Percentiles rank a stretch among this genome's conserved stretches.
These are phyloP conservation scores for Ploceus nigricollis DNA, from an alignment of 2,113 vertebrate genomes.

Conservation along the genomic window DNA sequence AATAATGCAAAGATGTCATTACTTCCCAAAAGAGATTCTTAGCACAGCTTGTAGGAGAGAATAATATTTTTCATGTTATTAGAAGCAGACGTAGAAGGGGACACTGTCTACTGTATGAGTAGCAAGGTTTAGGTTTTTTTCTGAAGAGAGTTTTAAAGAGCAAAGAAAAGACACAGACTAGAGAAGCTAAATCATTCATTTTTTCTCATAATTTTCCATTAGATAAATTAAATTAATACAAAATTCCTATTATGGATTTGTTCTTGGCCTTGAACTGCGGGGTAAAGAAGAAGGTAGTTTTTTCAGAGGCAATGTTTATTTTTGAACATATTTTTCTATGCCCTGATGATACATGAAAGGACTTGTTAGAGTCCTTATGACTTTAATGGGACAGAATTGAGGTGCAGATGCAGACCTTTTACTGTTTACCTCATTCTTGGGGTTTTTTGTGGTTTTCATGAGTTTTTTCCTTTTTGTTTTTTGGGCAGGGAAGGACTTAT, in stretches of 20 bases:
- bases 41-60: slow-evolving; percentile 11
- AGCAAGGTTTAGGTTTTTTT: neutral
- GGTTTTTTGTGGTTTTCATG: neutral
- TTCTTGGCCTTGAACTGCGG: neutral
- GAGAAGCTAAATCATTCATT: neutral
- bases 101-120: neutral
- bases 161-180: neutral
- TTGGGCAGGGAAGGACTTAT: accelerated
- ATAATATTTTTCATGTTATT: slow-evolving; percentile 23
- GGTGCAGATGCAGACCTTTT: neutral
- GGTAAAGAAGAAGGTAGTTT: neutral
- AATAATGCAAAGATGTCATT: slow-evolving; percentile 67
- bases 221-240: neutral
- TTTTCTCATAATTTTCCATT: neutral
- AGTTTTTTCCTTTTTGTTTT: accelerated
- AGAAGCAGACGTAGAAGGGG: neutral
- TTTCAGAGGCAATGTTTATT: neutral
- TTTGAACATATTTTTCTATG: neutral
- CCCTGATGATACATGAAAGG: neutral
- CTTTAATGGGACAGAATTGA: neutral
- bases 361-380: neutral
- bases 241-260: neutral
- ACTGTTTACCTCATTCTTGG: neutral
- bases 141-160: neutral
- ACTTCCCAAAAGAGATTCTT: slow-evolving; percentile 39